A percentile compares a stretch with the other conserved stretches of the same genome.
Conservation (phyloP, 2,113 vertebrate genomes). For the Phalacrocorax brasilianus region DNA sequence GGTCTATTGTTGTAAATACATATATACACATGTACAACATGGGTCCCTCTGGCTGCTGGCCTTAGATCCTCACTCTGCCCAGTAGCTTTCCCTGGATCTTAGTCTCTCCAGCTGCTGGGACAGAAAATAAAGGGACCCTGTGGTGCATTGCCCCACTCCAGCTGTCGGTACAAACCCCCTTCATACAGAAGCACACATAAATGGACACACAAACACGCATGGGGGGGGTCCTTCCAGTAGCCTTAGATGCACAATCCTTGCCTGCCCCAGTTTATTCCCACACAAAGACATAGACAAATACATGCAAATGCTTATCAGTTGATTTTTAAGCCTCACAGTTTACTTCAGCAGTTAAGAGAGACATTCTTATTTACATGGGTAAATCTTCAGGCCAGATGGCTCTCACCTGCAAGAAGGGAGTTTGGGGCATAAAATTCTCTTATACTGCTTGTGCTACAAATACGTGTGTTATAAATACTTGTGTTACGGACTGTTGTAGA, state of each 20-base stretch:
- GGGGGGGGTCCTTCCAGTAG: background rate
- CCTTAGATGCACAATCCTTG: background rate
- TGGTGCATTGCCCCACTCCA: background rate
- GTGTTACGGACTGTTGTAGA: background rate
- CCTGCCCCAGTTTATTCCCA: background rate
- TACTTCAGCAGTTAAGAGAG: background rate
- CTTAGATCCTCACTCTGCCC: background rate
- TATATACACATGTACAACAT: background rate
- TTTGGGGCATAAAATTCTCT: background rate
- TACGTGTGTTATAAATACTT: background rate
- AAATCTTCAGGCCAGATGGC: background rate
- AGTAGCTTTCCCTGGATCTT: background rate
- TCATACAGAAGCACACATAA: background rate
- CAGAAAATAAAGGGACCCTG: background rate
- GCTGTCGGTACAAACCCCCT: background rate
- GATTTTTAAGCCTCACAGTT: background rate
- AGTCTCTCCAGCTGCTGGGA: background rate
- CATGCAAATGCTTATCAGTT: background rate
- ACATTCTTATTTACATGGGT: background rate
- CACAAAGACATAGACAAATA: background rate
- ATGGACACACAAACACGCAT: background rate
- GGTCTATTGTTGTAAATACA: background rate
- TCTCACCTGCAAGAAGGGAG: background rate
- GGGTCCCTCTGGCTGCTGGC: background rate
- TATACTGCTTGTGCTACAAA: background rate